Evolutionary conservation across 2,797 vertebrate species (phyloP), one percentile per base, ranked within the genome.

Genomic region (Psittacula echo): DNA sequence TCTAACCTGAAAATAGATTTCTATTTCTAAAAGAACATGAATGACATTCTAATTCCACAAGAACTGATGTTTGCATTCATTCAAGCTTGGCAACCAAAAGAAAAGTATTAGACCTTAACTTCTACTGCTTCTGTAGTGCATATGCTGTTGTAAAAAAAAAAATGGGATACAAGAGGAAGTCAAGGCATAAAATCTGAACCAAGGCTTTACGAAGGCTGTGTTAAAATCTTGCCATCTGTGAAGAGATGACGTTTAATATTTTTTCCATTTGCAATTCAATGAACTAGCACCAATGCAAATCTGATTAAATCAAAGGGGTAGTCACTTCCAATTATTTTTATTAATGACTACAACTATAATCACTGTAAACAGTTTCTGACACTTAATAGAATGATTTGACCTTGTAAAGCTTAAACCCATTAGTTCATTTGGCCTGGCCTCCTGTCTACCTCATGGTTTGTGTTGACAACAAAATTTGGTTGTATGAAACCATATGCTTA

Each of bases 251-350:
- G 26, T 89, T 89, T 95, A 89, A 67, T 96, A 87, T 94, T 90
- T 94, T 60, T 89, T 78, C 83, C 64, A 67, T 95, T 68, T 94
- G 67, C 58, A 94, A 85, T 90, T 95, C 83, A 85, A 2, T 87
- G 67, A 79, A 79, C 51, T 82, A 61, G 51, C 48, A 82, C 51
- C 64, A 71, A 41, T 76, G 60, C 64, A 95, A 93, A 91, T 85
- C 67, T 95, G 90, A 87, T 95, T 93, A 94, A 85, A 92, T 85
- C 53, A 65, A 90, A 82, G 72, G 44, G 11, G 29, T 60, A 68
- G 60, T 93, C 92, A 71, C 27, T 82, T 94, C 75, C 77, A 93
- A 90, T 96, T 95, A 95, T 93, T 95, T 87, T 93, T 92, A 74
- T 94, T 92, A 93, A 96, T 95, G 92, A 93, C 77, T 71, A 70